Percentiles rank a stretch among this genome's conserved stretches.
Evolutionary conservation across 2,888 invertebrate species (phyloP).

Genomic region (Plemyria rubiginata): DNA sequence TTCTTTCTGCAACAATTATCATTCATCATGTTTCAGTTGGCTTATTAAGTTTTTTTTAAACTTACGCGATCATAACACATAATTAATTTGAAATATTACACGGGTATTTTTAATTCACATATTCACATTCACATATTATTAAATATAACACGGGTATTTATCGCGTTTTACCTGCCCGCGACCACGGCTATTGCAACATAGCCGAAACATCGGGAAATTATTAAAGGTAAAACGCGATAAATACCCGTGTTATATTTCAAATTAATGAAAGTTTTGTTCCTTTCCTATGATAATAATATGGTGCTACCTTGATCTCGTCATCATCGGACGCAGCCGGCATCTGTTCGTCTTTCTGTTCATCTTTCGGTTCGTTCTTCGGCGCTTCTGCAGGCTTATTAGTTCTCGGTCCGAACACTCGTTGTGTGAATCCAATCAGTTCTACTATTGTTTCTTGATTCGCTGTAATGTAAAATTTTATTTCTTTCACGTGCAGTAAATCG

Average conservation of each 20-base stretch:
- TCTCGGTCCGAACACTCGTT: slow-evolving; percentile 82
- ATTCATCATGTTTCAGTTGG: background rate
- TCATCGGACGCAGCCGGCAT: slow-evolving; percentile 42
- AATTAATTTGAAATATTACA: no score
- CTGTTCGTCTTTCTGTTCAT: slow-evolving; percentile 45
- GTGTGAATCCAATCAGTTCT: slow-evolving; percentile 95
- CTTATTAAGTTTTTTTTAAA: background rate
- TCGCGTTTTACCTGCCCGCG: no score
- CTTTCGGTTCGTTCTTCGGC: slow-evolving; percentile 38
- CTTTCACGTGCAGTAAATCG: background rate
- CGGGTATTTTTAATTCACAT: no score
- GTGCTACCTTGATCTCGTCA: slow-evolving; percentile 46
- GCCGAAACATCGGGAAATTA: no score
- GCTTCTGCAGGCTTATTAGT: slow-evolving; percentile 35
- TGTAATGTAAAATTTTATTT: slow-evolving; percentile 53
- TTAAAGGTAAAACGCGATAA: no score
- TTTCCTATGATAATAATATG: no score
- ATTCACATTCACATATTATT: no score
- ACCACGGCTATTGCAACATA: no score
- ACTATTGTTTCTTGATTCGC: slow-evolving; percentile 98
- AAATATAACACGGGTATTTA: no score
- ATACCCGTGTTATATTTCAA: no score
- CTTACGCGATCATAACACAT: no score
- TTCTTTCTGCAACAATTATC: slow-evolving; percentile 46
- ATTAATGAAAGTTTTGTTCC: no score